These are phyloP conservation scores for Cottus gobio DNA, from an alignment of 2,113 vertebrate genomes.

Conservation along the genomic window DNA sequence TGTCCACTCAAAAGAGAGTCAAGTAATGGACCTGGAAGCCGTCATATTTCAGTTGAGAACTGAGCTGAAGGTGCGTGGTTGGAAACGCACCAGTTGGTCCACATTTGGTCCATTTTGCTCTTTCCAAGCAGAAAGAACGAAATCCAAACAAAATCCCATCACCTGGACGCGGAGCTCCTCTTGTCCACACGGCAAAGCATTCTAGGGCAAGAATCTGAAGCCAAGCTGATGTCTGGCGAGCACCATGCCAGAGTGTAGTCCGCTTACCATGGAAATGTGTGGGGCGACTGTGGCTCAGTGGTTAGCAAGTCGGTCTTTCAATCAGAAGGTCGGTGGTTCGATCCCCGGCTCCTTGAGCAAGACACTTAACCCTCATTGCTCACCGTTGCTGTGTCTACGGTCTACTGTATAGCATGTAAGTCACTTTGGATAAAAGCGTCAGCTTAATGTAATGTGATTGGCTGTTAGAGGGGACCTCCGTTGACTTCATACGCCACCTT, in stretches of 20 bases:
- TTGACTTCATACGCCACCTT: not conserved
- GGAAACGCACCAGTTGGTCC: not conserved
- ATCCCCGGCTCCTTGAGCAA: too few species aligned
- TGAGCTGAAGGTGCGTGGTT: not conserved
- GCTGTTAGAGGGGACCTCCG: slow-evolving; percentile 13
- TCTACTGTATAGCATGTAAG: too few species aligned
- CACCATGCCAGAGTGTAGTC: not conserved
- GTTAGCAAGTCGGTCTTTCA: too few species aligned
- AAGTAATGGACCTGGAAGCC: not conserved
- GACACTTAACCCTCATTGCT: too few species aligned
- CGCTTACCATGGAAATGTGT: not conserved
- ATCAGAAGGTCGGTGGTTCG: too few species aligned
- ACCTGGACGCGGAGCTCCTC: too few species aligned
- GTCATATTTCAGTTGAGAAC: not conserved
- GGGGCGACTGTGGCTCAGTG: too few species aligned
- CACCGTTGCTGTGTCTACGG: too few species aligned
- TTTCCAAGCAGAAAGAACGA: not conserved
- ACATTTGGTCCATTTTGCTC: not conserved
- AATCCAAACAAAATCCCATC: not conserved
- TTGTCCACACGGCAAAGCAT: not conserved
- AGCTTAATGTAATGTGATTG: too few species aligned
- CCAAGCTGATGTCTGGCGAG: not conserved
- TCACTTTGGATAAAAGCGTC: too few species aligned
- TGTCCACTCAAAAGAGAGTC: not conserved
- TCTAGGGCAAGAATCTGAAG: not conserved